Evolutionary conservation across 2,888 invertebrate species (phyloP), one percentile per base, ranked within the genome.

Genomic region (Tipula unca): DNA sequence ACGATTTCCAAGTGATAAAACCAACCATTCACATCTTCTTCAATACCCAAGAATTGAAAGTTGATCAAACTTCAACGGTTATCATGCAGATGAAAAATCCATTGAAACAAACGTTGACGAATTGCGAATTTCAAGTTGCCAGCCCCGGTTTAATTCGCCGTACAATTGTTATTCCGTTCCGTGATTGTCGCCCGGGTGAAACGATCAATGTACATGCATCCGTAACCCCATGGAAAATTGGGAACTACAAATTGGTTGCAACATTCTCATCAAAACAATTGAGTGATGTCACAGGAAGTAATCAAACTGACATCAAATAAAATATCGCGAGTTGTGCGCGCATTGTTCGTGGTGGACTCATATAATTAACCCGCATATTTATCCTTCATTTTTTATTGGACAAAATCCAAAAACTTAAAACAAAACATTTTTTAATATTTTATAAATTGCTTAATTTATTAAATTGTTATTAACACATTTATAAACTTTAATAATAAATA

Each of bases 1-100:
- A 96, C 88, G 95, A 96, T 90, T 96, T 96, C 91, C 94, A 95
- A 90, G 92, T 96, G 5, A 91, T 94, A 36, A 95, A 95, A 88
- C 96, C 96, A 0, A 93, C 92, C 86, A 93, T 96, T 85, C 91
- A 90, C 42, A 92, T 96, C 42, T 93, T 93, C 92, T 96, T 95
- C 91, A 87, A 87, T 29, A 92, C 93, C 86, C 92, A 92, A n/a
- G 93, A 93, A 87, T 92, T 94, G 1, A 89, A 92, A 5, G 90
- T 94, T 10, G 93, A 92, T 2, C 91, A 92, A 89, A 92, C 94
- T 4, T 89, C 92, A 2, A 90, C 91, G 0, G 92, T 94, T 0
- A 91, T 91, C 0, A 91, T 95, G 17, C 92, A 93, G 1, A 94
- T 96, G 88, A 91, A 90, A 84, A 96, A 96, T 90, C 96, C 96